Percentiles rank a stretch among this genome's conserved stretches.
Evolutionary conservation across 2,113 vertebrate species (phyloP).

Genomic region (Lophius piscatorius): DNA sequence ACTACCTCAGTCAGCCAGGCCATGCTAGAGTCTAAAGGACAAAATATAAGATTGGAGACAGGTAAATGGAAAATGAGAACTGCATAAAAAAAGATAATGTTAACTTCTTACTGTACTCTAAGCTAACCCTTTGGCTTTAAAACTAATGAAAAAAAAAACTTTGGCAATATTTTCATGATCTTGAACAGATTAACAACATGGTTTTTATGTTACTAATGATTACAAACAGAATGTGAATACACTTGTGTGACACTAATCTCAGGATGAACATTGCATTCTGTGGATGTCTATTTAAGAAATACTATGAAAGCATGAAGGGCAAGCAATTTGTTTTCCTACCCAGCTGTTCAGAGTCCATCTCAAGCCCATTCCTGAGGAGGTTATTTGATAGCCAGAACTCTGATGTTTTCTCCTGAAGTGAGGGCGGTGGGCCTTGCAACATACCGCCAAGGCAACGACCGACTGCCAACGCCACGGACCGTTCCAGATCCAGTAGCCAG

Average conservation of each 20-base stretch:
- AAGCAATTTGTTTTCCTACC: conserved; percentile 65
- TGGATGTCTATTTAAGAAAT: neutral
- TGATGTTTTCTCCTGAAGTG: conserved; percentile 76
- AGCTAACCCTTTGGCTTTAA: too few species aligned
- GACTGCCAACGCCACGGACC: conserved; percentile 79
- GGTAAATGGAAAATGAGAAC: too few species aligned
- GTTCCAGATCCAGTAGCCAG: conserved; percentile 83
- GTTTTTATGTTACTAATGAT: neutral
- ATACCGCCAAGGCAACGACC: conserved; percentile 83
- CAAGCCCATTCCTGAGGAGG: conserved; percentile 82
- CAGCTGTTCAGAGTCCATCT: conserved; percentile 81
- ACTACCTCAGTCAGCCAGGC: conserved; percentile 78
- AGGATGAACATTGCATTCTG: neutral
- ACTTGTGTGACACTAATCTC: conserved; percentile 3
- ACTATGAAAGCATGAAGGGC: neutral
- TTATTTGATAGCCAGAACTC: conserved; percentile 82
- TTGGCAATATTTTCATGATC: neutral
- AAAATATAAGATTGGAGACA: too few species aligned
- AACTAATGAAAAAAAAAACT: too few species aligned
- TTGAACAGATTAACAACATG: too few species aligned
- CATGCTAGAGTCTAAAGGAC: conserved; percentile 70
- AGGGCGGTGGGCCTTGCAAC: conserved; percentile 78
- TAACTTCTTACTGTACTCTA: too few species aligned
- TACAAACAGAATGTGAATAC: conserved; percentile 1
- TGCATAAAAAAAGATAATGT: too few species aligned